Evolutionary conservation across 2,113 vertebrate species (phyloP), one percentile per base, ranked within the genome.

Genomic region (Rhabdornis inornatus): DNA sequence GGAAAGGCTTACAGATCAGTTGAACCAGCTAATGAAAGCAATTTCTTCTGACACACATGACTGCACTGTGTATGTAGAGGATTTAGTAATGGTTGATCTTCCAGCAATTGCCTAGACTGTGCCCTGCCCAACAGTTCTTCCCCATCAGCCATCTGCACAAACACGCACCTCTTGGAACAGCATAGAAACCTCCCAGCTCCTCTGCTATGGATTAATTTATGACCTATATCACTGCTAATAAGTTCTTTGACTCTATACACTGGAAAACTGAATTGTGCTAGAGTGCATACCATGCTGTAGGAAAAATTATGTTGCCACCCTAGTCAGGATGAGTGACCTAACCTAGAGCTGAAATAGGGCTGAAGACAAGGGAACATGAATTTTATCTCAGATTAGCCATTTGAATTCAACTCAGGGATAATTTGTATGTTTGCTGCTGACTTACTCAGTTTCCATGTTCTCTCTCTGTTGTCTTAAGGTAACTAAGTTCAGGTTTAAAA

Each of bases 21-120:
- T 93, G 64, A 92, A 66, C n/a, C 37, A 77, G 71, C 40, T 91
- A 96, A 92, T 79, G 63, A 96, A 95, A 88, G 60, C 28, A 56
- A 53, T 93, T 92, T 88, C 76, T 96, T 74, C 68, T 71, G 85
- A 72, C 45, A 56, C 74, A 85, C 49, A 50, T 2, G 5, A 55
- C 37, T 85, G 50, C 66, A 37, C 42, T 83, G 50, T 45, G 19
- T 87, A 31, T 28, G 23, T 50, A 56, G 31, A 39, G 13, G 45
- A 64, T 76, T 82, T 64, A 56, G n/a, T 77, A 88, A 76, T 47
- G 60, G 63, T 55, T 57, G 39, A 56, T 75, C 87, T 68, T 85
- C 24, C 70, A 85, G 52, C 61, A 77, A 15, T 70, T 76, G 47
- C 42, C 30, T 82, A 16, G 45, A 19, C 59, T 80, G 30, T 86